These are phyloP conservation scores for Drosophila atripex DNA, from an alignment of 2,888 invertebrate genomes.

Conservation along the genomic window DNA sequence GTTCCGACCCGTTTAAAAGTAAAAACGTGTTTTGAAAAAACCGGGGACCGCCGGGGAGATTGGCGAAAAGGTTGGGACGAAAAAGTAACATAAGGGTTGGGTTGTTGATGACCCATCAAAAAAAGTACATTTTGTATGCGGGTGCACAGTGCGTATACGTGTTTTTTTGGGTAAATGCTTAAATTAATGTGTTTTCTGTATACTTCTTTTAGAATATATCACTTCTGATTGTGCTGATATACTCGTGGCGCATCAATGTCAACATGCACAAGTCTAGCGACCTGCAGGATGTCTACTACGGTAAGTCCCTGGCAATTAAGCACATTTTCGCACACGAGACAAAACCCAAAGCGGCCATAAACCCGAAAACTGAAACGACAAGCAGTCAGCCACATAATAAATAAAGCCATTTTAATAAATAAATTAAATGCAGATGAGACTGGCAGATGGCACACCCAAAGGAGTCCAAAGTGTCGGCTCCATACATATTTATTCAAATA, in stretches of 20 bases:
- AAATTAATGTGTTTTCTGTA: constrained; percentile 11
- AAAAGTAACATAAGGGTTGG: constrained; percentile 8
- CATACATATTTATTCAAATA: neutral
- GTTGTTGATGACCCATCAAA: constrained; percentile 32
- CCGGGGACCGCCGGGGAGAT: neutral
- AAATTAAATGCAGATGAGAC: constrained; percentile 46
- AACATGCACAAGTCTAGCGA: constrained; percentile 89
- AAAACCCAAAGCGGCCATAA: constrained; percentile 40
- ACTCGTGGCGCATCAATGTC: constrained; percentile 90
- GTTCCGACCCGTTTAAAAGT: constrained; percentile 45
- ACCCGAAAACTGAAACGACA: constrained; percentile 17
- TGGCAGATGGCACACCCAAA: neutral
- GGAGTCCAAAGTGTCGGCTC: constrained; percentile 2
- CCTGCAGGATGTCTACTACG: constrained; percentile 91
- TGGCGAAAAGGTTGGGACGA: neutral
- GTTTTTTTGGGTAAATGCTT: constrained; percentile 14
- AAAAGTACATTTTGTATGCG: constrained; percentile 14
- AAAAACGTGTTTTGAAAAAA: constrained; percentile 19
- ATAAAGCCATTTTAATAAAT: constrained; percentile 58
- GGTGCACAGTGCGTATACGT: constrained; percentile 52
- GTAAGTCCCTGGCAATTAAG: constrained; percentile 84
- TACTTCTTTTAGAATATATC: constrained; percentile 88
- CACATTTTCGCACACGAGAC: constrained; percentile 8
- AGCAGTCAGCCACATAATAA: constrained; percentile 41
- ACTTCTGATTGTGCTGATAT: constrained; percentile 89